Conservation (phyloP, 1,140 invertebrate species). For the Charaxes varanes region DNA sequence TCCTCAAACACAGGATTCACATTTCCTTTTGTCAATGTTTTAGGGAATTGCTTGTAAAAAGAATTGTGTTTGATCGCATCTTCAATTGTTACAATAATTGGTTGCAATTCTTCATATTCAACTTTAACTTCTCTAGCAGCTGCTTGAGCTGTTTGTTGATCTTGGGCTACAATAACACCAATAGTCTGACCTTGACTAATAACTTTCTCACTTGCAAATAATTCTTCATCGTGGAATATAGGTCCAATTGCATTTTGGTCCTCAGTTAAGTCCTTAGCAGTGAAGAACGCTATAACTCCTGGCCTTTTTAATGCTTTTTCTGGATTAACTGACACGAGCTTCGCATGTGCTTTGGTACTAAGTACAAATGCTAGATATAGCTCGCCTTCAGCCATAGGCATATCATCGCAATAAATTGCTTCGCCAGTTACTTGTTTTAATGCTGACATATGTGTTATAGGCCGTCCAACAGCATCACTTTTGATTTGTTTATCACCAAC, state of each 20-base stretch:
- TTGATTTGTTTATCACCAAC: slow-evolving; percentile 78
- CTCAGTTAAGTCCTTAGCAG: slow-evolving; percentile 81
- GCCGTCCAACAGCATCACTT: slow-evolving; percentile 86
- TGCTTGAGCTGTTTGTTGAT: slow-evolving; percentile 84
- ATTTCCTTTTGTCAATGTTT: slow-evolving; percentile 80
- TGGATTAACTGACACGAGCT: slow-evolving; percentile 83
- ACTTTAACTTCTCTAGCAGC: slow-evolving; percentile 86
- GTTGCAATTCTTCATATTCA: slow-evolving; percentile 84
- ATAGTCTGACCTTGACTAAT: slow-evolving; percentile 87
- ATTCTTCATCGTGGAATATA: slow-evolving; percentile 85
- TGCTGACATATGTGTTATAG: slow-evolving; percentile 88
- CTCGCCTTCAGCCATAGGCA: slow-evolving; percentile 84
- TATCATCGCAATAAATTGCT: slow-evolving; percentile 94
- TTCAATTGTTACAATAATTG: slow-evolving; percentile 90
- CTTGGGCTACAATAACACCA: slow-evolving; percentile 84
- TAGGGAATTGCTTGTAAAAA: slow-evolving; percentile 77
- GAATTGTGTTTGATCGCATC: slow-evolving; percentile 88
- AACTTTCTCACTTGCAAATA: slow-evolving; percentile 83
- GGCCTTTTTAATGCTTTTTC: slow-evolving; percentile 80
- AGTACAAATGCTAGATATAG: slow-evolving; percentile 87
- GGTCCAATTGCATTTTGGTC: slow-evolving; percentile 80
- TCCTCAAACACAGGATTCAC: slow-evolving; percentile 78
- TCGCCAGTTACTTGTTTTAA: slow-evolving; percentile 94
- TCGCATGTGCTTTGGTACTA: slow-evolving; percentile 88
- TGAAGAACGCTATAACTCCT: slow-evolving; percentile 87